Evolutionary conservation across 2,113 vertebrate genomes (phyloP).

Genomic region (Cyprinodon variegatus): DNA sequence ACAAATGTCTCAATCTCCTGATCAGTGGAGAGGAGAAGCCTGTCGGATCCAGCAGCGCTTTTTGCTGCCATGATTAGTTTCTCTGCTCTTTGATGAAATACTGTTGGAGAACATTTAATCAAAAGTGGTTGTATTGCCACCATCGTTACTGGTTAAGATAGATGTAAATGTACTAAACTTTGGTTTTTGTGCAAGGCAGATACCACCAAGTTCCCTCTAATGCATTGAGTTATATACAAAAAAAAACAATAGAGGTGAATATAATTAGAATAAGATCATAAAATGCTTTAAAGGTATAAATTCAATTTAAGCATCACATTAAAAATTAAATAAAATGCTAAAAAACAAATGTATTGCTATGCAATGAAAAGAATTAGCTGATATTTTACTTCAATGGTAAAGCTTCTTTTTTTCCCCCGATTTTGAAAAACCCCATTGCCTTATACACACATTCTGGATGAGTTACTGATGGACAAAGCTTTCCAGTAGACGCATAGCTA

Average conservation of each 20-base stretch:
- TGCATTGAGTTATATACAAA: not conserved
- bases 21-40: constrained; percentile 49
- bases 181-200: not conserved
- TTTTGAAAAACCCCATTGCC: not conserved
- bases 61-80: constrained; percentile 41
- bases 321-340: not conserved
- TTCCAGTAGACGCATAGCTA: too few relatives aligned
- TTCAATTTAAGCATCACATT: not conserved
- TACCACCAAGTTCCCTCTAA: not conserved
- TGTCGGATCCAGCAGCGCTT: constrained; percentile 26
- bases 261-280: not conserved
- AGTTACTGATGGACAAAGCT: too few relatives aligned
- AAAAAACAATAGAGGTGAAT: not conserved
- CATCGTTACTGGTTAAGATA: not conserved
- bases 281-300: not conserved
- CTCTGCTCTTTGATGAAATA: constrained; percentile 41
- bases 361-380: not conserved
- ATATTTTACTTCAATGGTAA: not conserved
- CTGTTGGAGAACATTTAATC: constrained; percentile 31
- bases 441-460: too few relatives aligned
- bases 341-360: not conserved
- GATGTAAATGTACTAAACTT: not conserved
- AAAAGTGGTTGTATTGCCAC: constrained; percentile 7
- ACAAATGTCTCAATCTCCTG: constrained; percentile 61
- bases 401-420: not conserved